Evolutionary conservation across 2,797 vertebrate species (phyloP).

Genomic region (Notamacropus eugenii): DNA sequence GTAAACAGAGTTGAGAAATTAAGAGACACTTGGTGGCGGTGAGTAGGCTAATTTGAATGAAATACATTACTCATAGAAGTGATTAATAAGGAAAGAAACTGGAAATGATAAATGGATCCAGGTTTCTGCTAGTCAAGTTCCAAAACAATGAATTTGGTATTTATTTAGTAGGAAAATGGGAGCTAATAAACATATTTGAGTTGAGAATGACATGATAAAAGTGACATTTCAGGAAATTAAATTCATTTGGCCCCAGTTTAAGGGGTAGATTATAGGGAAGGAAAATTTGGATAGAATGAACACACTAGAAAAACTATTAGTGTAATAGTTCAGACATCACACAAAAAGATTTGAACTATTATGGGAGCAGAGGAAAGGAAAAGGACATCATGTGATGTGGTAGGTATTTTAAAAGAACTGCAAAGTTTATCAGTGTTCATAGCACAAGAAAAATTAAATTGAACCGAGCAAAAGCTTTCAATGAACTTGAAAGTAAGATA

Average conservation of each 20-base stretch:
- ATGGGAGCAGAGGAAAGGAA: not conserved
- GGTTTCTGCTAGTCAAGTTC: not conserved
- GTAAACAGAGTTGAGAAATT: not conserved
- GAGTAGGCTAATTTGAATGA: not conserved
- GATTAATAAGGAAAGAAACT: not conserved
- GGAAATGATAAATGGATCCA: not conserved
- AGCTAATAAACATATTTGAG: not conserved
- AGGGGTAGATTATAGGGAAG: not conserved
- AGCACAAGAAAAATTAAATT: not conserved
- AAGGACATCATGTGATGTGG: not conserved
- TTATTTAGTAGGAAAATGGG: not conserved
- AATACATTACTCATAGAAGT: not conserved
- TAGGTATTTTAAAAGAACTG: not conserved
- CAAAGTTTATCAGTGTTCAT: not conserved
- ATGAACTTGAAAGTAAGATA: not conserved
- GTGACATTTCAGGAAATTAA: slow-evolving; percentile 27
- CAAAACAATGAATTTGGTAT: not conserved
- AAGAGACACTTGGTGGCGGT: not conserved
- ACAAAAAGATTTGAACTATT: not conserved
- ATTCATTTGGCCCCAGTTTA: not conserved
- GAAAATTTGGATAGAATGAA: not conserved
- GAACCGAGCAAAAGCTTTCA: not conserved
- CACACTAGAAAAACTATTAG: not conserved
- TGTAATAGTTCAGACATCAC: not conserved
- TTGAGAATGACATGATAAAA: slow-evolving; percentile 25